Base-by-base conservation (phyloP, 2,888 invertebrate species). In the Caenorhabditis japonica region DNA sequence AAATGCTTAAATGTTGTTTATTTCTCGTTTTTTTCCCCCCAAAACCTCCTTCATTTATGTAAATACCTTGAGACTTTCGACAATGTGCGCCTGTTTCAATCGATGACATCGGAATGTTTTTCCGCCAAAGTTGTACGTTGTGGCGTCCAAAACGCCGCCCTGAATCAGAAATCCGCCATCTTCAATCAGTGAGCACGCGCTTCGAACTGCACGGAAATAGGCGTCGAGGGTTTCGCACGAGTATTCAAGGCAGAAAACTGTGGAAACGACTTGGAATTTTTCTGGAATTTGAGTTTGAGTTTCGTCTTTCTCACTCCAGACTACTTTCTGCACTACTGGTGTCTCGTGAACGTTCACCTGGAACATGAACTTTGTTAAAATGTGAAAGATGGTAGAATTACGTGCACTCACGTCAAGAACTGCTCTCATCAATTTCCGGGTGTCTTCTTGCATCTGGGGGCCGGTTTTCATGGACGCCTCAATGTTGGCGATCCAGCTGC, bases 181-280 rank as follows among this genome's bases (percentile, higher is more conserved):
- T 53, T 83, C 83, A 33, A 87, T 81, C 12, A 87, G 71, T 19
- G 75, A 76, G 30, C 78, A 79, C 8, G 85, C 85, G 47, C 75
- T 75, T 33, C 62, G 66, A 8, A 82, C 79, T 12, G 82, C 82
- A 47, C 70, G 72, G 23, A 74, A 59, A 30, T 83, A 83, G 19
- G 74, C 79, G 43, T 80, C 80, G 1, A 80, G 52, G 2, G 79
- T 78, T 34, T 83, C 81, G 34, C 76, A 79, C 0, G 85, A 83
- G 68, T 86, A 86, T 64, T 86, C 86, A 44, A 86, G 71, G 55
- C 86, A 86, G 75, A 87, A 86, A 1, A 86, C 82, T 3, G 85
- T 84, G 4, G 84, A 76, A 3, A 86, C 85, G 13, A 85, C 81
- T 68, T 86, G 84, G 66, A 86, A 86, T 51, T 86, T 82, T 30